Evolutionary conservation across 2,797 vertebrate genomes (phyloP).

Genomic region (Carduelis carduelis): DNA sequence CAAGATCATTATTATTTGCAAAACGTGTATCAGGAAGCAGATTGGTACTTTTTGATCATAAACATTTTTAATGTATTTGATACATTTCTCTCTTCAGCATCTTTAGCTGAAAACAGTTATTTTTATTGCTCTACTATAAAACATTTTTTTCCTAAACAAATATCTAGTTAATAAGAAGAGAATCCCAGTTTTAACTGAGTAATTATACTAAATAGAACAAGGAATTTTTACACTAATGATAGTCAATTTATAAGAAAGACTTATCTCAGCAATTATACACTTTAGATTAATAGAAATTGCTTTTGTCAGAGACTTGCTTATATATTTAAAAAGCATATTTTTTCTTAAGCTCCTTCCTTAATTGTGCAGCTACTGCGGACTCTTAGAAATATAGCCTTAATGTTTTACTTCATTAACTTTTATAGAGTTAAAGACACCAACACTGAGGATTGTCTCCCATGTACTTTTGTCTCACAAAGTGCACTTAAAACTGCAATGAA

Average conservation of each 20-base stretch:
- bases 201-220: background rate
- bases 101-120: background rate
- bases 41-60: background rate
- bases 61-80: background rate
- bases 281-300: background rate
- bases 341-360: background rate
- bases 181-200: background rate
- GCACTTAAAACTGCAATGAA: background rate
- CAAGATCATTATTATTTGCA: constrained; percentile 10
- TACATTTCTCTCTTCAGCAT: background rate
- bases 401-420: constrained; percentile 6
- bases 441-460: background rate
- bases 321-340: background rate
- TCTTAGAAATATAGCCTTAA: background rate
- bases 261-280: background rate
- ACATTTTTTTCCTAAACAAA: background rate
- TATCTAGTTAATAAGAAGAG: background rate
- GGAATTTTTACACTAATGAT: background rate
- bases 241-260: background rate
- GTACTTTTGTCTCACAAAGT: background rate
- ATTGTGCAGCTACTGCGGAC: background rate
- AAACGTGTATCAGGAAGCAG: background rate
- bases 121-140: background rate
- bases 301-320: background rate
- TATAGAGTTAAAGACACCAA: background rate